phyloP scores from a whole-genome alignment of 2,888 invertebrate genomes.

The Campaea margaritaria region DNA sequence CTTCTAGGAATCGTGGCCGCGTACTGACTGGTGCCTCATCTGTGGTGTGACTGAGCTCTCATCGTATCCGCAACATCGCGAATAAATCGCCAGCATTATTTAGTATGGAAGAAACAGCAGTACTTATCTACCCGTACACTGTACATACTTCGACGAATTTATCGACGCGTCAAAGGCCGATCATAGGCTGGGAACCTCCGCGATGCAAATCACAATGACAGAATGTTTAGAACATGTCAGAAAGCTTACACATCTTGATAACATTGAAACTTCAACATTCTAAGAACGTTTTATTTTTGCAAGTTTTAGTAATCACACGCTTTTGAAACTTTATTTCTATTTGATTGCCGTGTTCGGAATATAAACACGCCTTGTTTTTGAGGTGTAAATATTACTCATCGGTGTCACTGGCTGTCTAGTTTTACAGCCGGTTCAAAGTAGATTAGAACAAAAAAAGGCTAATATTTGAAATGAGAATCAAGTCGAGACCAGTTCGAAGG shows the following conservation, averaged over 20 bases:
- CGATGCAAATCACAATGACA: slow-evolving; percentile 55
- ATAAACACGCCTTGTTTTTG: slow-evolving; percentile 59
- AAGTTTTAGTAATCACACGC: slow-evolving; percentile 36
- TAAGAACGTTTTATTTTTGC: slow-evolving; percentile 49
- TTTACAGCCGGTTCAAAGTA: slow-evolving; percentile 67
- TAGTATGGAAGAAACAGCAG: slow-evolving; percentile 72
- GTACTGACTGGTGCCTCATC: slow-evolving; percentile 21
- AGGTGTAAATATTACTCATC: slow-evolving; percentile 66
- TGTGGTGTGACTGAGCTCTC: slow-evolving; percentile 51
- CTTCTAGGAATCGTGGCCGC: slow-evolving; percentile 75
- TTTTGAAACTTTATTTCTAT: slow-evolving; percentile 55
- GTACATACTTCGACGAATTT: slow-evolving; percentile 69
- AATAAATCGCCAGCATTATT: slow-evolving; percentile 77
- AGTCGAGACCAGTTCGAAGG: slow-evolving; percentile 72
- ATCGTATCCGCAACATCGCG: slow-evolving; percentile 70
- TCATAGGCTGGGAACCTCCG: slow-evolving; percentile 68
- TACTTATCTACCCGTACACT: slow-evolving; percentile 59
- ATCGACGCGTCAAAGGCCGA: slow-evolving; percentile 73
- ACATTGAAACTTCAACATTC: slow-evolving; percentile 35
- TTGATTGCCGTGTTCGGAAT: slow-evolving; percentile 60
- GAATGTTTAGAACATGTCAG: slow-evolving; percentile 49
- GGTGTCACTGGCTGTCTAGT: slow-evolving; percentile 56
- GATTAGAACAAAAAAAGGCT: slow-evolving; percentile 62
- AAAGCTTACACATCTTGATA: slow-evolving; percentile 37
- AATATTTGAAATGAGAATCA: slow-evolving; percentile 60